Percentiles rank a stretch among this genome's conserved stretches.
Evolutionary conservation across 2,888 invertebrate species (phyloP).

Genomic region (Corythucha ciliata): DNA sequence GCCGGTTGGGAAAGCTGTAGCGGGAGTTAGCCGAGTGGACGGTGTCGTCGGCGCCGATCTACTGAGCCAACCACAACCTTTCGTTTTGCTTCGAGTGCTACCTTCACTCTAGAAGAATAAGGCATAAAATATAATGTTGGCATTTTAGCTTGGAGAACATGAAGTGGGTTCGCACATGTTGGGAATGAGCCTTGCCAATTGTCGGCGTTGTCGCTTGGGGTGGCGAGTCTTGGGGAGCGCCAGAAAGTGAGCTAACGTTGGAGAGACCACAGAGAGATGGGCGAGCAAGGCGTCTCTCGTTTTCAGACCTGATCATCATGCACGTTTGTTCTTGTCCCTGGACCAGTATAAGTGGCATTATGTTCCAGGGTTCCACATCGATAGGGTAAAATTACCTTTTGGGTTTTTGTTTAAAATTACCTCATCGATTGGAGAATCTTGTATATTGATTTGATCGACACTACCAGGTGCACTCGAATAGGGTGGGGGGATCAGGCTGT

Average conservation of each 20-base stretch:
- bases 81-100: constrained; percentile 19
- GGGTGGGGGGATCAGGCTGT: constrained; percentile 72
- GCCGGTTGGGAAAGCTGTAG: constrained; percentile 28
- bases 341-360: no score
- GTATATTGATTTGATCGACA: constrained; percentile 32
- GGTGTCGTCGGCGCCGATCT: constrained; percentile 74
- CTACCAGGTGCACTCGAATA: constrained; percentile 52
- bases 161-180: constrained; percentile 15
- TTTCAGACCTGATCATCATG: constrained; percentile 27
- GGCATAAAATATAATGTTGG: neutral
- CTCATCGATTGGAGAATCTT: constrained; percentile 21
- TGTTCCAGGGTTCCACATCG: no score
- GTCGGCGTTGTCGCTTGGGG: constrained; percentile 77
- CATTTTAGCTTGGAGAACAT: neutral
- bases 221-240: constrained; percentile 63
- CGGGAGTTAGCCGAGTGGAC: constrained; percentile 38
- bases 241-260: constrained; percentile 55
- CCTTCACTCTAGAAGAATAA: constrained; percentile 11
- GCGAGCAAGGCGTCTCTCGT: constrained; percentile 26
- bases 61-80: constrained; percentile 51
- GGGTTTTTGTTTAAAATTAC: no score
- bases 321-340: constrained; percentile 21
- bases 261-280: constrained; percentile 33
- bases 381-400: no score
- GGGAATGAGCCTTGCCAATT: constrained; percentile 41